Evolutionary conservation across 92 coral and sea anemone species (phyloP).

Genomic region (Muricea muricata): DNA sequence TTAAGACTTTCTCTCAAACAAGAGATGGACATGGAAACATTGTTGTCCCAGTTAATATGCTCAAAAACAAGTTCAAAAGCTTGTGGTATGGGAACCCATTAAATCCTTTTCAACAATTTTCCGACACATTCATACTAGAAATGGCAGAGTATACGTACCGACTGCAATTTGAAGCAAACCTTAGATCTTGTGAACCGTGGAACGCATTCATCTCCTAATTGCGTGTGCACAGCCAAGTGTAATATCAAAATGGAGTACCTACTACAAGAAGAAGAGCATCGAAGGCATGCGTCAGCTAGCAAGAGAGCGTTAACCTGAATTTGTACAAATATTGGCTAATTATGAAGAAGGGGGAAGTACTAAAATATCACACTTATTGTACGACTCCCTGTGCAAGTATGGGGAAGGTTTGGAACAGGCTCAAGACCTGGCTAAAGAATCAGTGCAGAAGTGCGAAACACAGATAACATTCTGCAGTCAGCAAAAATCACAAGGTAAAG

Average conservation of each 20-base stretch:
- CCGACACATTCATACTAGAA: constrained; percentile 49
- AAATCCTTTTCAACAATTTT: too few species aligned
- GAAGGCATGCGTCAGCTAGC: constrained; percentile 10
- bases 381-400: too few species aligned
- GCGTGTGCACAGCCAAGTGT: constrained; percentile 23
- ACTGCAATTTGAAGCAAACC: constrained; percentile 29
- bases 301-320: constrained; percentile 21
- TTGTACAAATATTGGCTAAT: constrained; percentile 10
- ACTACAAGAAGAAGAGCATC: too few species aligned
- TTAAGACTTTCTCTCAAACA: constrained; percentile 6
- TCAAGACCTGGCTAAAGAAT: constrained; percentile 5
- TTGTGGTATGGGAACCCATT: constrained; percentile 52
- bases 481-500: constrained; percentile 16
- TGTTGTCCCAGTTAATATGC: constrained; percentile 25
- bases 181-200: not conserved
- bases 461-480: constrained; percentile 15
- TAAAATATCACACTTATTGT: not conserved
- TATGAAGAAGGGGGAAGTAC: constrained; percentile 1
- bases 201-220: constrained; percentile 11
- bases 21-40: constrained; percentile 60
- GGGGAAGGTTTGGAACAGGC: constrained; percentile 34
- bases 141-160: constrained; percentile 56
- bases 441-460: constrained; percentile 8
- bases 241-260: constrained; percentile 18
- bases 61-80: constrained; percentile 31